A percentile compares a stretch with the other conserved stretches of the same genome.
Evolutionary conservation across 2,113 vertebrate species (phyloP).

Genomic region (Colaptes auratus): DNA sequence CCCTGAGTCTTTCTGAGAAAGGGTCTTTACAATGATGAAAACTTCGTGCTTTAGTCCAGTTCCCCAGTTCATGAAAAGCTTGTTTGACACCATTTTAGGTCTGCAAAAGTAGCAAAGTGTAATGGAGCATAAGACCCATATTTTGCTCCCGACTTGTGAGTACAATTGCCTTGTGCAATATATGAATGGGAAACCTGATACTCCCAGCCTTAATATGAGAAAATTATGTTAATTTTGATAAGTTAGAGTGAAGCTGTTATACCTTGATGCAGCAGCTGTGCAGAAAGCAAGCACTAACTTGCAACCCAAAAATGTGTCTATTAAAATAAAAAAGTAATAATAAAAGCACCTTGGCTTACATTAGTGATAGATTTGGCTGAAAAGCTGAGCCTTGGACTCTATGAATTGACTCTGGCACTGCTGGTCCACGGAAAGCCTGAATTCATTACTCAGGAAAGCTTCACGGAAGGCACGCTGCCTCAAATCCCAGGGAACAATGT

Average conservation of each 20-base stretch:
- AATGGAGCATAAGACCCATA: background rate
- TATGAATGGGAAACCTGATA: conserved; percentile 36
- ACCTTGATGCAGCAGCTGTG: background rate
- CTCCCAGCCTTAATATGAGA: background rate
- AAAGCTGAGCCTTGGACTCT: conserved; percentile 13
- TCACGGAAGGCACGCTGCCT: background rate
- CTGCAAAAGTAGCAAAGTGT: background rate
- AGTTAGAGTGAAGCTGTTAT: background rate
- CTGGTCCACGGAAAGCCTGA: background rate
- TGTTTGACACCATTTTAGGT: background rate
- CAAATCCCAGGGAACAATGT: background rate
- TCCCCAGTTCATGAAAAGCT: background rate
- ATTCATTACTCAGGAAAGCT: conserved; percentile 21
- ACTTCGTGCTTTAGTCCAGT: background rate
- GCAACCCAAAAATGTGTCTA: conserved; percentile 18
- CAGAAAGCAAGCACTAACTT: background rate
- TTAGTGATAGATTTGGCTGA: background rate
- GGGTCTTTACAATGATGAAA: background rate
- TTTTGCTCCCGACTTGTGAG: background rate
- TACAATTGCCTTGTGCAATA: background rate
- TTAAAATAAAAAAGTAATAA: conserved; percentile 42
- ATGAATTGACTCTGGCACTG: background rate
- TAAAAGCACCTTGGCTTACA: conserved; percentile 19
- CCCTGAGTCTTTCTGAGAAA: background rate
- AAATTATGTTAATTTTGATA: conserved; percentile 38